These are phyloP conservation scores for Heliconius cydno DNA, from an alignment of 2,888 invertebrate genomes.

Conservation along the genomic window DNA sequence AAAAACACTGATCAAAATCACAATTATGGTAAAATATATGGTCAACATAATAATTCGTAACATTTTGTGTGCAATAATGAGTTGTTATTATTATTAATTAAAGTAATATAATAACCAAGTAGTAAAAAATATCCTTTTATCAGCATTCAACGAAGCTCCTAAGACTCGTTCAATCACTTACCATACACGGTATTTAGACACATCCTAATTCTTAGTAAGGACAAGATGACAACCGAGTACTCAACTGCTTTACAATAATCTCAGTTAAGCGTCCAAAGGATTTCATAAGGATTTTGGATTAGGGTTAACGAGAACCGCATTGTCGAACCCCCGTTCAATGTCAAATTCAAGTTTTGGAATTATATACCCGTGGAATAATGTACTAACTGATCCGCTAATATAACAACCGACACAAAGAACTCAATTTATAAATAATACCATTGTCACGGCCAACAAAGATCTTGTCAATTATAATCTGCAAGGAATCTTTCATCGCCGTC, in stretches of 20 bases:
- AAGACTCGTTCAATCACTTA: conserved; percentile 35
- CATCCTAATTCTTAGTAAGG: conserved; percentile 40
- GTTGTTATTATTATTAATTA: neutral
- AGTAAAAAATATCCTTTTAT: conserved; percentile 5
- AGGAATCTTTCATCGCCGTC: conserved; percentile 72
- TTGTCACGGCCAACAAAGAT: conserved; percentile 80
- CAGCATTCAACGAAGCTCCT: conserved; percentile 25
- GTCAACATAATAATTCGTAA: too few species aligned
- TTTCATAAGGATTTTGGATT: conserved; percentile 65
- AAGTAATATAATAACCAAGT: neutral
- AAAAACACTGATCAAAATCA: too few species aligned
- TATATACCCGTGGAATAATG: conserved; percentile 62
- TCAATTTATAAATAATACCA: conserved; percentile 72
- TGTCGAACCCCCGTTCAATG: conserved; percentile 69
- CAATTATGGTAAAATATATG: too few species aligned
- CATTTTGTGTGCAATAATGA: too few species aligned
- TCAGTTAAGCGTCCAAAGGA: conserved; percentile 61
- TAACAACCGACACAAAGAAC: conserved; percentile 66
- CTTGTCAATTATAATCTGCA: conserved; percentile 82
- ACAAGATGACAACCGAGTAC: conserved; percentile 31
- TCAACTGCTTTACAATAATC: conserved; percentile 61
- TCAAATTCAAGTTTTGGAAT: conserved; percentile 61
- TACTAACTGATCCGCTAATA: conserved; percentile 73
- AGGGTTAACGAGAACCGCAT: conserved; percentile 68
- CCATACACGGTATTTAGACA: conserved; percentile 28